phyloP scores from a whole-genome alignment of 92 coral and sea anemone species.

The Epizoanthus illoricatus region DNA sequence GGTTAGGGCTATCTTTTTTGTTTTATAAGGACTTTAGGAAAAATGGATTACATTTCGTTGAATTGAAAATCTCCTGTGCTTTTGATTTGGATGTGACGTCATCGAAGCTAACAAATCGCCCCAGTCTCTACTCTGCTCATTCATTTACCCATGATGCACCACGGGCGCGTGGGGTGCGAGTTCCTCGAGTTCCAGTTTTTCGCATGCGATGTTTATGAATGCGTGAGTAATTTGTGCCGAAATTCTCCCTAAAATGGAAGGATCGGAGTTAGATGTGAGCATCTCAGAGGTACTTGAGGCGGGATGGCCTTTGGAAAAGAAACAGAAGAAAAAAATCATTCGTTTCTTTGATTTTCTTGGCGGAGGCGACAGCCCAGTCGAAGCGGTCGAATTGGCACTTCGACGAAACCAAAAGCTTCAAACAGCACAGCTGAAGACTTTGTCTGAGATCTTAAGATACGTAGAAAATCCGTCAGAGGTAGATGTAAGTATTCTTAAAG shows the following conservation, averaged over 20 bases:
- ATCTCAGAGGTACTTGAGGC: slow-evolving; percentile 3
- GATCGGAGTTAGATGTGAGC: slow-evolving; percentile 10
- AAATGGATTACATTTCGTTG: neutral
- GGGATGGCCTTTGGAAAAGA: slow-evolving; percentile 48
- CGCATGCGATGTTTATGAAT: neutral
- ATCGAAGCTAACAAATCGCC: too few relatives aligned
- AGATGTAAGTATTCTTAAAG: slow-evolving; percentile 30
- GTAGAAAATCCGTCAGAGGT: slow-evolving; percentile 56
- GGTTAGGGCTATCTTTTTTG: too few relatives aligned
- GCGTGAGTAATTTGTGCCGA: neutral
- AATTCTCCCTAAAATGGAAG: slow-evolving; percentile 23
- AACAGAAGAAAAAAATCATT: slow-evolving; percentile 55
- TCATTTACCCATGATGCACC: too few relatives aligned
- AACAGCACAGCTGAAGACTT: slow-evolving; percentile 67
- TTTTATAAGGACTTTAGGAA: too few relatives aligned
- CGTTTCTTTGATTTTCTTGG: slow-evolving; percentile 66
- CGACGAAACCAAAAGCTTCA: slow-evolving; percentile 80
- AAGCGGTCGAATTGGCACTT: slow-evolving; percentile 81
- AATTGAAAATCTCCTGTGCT: too few relatives aligned
- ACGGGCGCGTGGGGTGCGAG: too few relatives aligned
- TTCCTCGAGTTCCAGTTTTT: too few relatives aligned
- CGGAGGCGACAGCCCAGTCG: slow-evolving; percentile 90
- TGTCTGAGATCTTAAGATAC: slow-evolving; percentile 66
- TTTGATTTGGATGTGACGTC: too few relatives aligned
- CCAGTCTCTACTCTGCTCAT: too few relatives aligned